These are phyloP conservation scores for Plebejus argus DNA, from an alignment of 2,888 invertebrate species.

Conservation along the genomic window DNA sequence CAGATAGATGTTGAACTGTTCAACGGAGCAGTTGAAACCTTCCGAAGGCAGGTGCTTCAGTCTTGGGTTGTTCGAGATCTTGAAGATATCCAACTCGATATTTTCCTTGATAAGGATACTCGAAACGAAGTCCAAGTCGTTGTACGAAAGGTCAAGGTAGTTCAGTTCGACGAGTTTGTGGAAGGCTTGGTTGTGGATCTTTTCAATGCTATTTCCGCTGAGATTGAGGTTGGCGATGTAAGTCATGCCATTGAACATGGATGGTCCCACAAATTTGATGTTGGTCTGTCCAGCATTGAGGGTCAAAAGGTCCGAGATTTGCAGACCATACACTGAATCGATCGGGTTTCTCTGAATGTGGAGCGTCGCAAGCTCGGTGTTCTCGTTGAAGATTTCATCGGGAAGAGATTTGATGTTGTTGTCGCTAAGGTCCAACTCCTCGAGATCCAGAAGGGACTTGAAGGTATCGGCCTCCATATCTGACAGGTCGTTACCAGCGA, in stretches of 20 bases:
- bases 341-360: slow-evolving; percentile 86
- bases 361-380: slow-evolving; percentile 84
- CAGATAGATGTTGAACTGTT: slow-evolving; percentile 83
- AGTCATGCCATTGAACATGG: slow-evolving; percentile 83
- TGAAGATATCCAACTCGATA: slow-evolving; percentile 84
- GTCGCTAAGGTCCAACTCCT: slow-evolving; percentile 87
- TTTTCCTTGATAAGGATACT: slow-evolving; percentile 86
- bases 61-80: slow-evolving; percentile 85
- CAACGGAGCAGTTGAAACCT: slow-evolving; percentile 83
- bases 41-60: slow-evolving; percentile 84
- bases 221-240: slow-evolving; percentile 84
- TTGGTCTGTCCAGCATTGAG: slow-evolving; percentile 86
- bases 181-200: slow-evolving; percentile 86
- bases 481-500: slow-evolving; percentile 84
- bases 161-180: slow-evolving; percentile 83
- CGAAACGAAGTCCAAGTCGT: slow-evolving; percentile 84
- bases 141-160: slow-evolving; percentile 87
- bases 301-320: slow-evolving; percentile 82
- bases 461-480: slow-evolving; percentile 83
- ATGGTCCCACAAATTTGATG: slow-evolving; percentile 83
- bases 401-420: slow-evolving; percentile 85
- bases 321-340: slow-evolving; percentile 81
- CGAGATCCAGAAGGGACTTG: slow-evolving; percentile 82
- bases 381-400: slow-evolving; percentile 83
- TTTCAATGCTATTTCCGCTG: slow-evolving; percentile 85